Evolutionary conservation across 2,888 invertebrate species (phyloP), one percentile per base, ranked within the genome.

Genomic region (Criorhina ranunculi): DNA sequence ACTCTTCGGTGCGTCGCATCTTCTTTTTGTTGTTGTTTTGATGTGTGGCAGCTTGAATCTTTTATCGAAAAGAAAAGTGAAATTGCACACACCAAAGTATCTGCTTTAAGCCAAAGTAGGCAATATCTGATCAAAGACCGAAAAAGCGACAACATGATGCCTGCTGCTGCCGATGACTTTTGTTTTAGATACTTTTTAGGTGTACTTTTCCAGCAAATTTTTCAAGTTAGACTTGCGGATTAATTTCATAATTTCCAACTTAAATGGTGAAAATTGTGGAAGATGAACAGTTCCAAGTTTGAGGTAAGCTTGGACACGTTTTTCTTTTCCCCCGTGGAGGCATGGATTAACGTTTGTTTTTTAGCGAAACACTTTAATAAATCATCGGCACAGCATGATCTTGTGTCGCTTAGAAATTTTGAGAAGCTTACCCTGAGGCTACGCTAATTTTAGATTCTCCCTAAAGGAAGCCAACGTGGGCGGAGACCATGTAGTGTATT

Each of bases 11-110:
- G 19, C 33, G 60, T 62, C 33, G 31, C 72, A 60, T 72, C 73
- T 73, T 73, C 53, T 64, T 51, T 60, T 17, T 37, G n/a, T n/a
- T 19, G 11, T 24, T 42, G 17, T 19, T 51, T 60, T 17, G 31
- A 60, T 19, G 40, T 31, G 60, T 19, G 42, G 12, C 24, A 42
- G 31, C 24, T 60, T 60, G 5, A 33, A 17, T 42, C 40, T 37
- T 40, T 12, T 59, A 19, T n/a, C 24, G 31, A 53, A 31, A 66
- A 62, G 19, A 62, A 73, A 64, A 73, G 73, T 73, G 73, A 73
- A 73, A 73, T 55, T 73, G 53, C 55, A 53, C 55, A 35, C 55
- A 24, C 35, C n/a, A 17, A 35, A 37, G 42, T 55, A 33, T 19
- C 12, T 24, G 53, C 53, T 72, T 72, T 33, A 5, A 42, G 62